phyloP scores from a whole-genome alignment of 2,797 vertebrate species.

The Pygocentrus nattereri region DNA sequence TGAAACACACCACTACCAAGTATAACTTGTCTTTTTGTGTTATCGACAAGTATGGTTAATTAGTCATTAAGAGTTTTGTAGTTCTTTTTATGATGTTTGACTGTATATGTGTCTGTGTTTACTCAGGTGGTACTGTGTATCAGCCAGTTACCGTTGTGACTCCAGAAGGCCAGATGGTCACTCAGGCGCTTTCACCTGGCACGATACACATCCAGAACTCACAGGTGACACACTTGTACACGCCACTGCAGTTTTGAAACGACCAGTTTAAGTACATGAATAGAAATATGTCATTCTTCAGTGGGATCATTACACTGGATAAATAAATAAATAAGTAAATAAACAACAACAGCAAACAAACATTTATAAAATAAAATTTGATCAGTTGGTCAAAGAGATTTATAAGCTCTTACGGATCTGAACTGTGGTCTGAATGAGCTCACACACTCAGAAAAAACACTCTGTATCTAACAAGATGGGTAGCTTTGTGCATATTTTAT shows the following conservation, averaged over 20 bases:
- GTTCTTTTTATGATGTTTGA: background rate
- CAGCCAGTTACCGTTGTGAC: slow-evolving; percentile 90
- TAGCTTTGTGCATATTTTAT: too few species aligned
- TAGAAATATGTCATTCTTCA: too few species aligned
- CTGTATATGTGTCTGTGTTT: slow-evolving; percentile 26
- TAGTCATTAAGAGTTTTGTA: background rate
- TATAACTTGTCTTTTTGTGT: background rate
- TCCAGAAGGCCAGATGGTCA: slow-evolving; percentile 88
- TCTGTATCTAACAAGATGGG: too few species aligned
- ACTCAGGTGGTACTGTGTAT: slow-evolving; percentile 84
- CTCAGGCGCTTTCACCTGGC: slow-evolving; percentile 84
- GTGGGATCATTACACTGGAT: too few species aligned
- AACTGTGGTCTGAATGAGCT: too few species aligned
- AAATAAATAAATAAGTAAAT: too few species aligned
- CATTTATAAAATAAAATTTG: too few species aligned
- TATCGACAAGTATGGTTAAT: background rate
- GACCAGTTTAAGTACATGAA: too few species aligned
- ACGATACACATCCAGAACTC: slow-evolving; percentile 89
- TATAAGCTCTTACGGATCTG: too few species aligned
- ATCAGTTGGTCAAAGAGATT: too few species aligned
- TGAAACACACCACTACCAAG: background rate
- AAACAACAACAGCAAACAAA: too few species aligned
- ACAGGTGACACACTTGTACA: slow-evolving; percentile 74
- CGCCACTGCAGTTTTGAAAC: background rate
- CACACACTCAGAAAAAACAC: too few species aligned